Percentiles rank a stretch among this genome's conserved stretches.
These are phyloP conservation scores for Arrhopalites spinosus DNA, from an alignment of 2,888 invertebrate genomes.

Conservation along the genomic window DNA sequence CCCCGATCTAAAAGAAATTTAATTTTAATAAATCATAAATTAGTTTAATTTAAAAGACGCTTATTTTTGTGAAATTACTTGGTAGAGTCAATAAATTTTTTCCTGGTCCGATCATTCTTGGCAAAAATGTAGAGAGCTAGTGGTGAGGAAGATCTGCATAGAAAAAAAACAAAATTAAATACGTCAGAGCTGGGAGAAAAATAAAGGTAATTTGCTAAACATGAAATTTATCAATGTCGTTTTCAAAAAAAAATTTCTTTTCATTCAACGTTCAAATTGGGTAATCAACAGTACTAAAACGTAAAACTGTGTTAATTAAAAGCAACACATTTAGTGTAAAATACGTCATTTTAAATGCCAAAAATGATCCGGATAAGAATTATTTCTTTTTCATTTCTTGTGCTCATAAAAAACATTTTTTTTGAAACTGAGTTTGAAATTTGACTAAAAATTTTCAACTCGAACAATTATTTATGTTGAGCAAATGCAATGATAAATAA, in stretches of 20 bases:
- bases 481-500: too few species aligned
- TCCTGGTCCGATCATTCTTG: slow-evolving; percentile 64
- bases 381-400: too few species aligned
- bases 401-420: too few species aligned
- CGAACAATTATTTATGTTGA: too few species aligned
- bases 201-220: background rate
- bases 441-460: too few species aligned
- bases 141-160: slow-evolving; percentile 80
- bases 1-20: slow-evolving; percentile 19
- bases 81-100: slow-evolving; percentile 73
- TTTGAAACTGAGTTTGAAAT: too few species aligned
- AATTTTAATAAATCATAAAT: background rate
- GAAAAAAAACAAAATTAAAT: background rate
- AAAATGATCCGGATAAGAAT: too few species aligned
- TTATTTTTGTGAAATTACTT: slow-evolving; percentile 79
- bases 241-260: background rate
- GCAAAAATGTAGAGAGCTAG: slow-evolving; percentile 87
- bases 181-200: background rate
- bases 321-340: too few species aligned
- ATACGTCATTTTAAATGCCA: too few species aligned
- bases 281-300: background rate
- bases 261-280: background rate
- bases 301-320: background rate
- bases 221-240: background rate
- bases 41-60: slow-evolving; percentile 71